Evolutionary conservation across 2,797 vertebrate species (phyloP).

Genomic region (Coluber constrictor): DNA sequence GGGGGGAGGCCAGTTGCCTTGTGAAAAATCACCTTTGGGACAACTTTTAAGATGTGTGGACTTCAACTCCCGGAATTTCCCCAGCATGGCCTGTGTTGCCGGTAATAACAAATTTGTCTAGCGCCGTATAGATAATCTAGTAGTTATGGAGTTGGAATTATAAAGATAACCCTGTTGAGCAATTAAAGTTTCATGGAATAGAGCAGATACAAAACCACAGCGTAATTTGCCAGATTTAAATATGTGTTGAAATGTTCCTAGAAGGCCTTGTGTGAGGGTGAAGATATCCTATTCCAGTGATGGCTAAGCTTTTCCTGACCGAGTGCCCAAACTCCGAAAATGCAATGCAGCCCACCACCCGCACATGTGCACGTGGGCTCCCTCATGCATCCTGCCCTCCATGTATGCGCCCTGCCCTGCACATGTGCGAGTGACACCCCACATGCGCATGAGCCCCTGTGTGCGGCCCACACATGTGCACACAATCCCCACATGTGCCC

Average conservation of each 20-base stretch:
- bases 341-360: no score
- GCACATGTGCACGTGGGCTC: no score
- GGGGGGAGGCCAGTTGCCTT: neutral
- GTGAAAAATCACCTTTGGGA: neutral
- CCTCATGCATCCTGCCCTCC: no score
- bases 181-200: neutral
- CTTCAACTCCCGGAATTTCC: neutral
- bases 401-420: no score
- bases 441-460: no score
- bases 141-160: slow-evolving; percentile 24
- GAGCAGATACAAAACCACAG: neutral
- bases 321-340: no score
- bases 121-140: neutral
- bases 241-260: neutral
- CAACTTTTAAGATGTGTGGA: neutral
- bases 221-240: neutral
- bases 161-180: neutral
- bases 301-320: no score
- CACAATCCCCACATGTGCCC: no score
- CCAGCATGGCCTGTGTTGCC: no score
- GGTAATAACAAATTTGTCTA: slow-evolving; percentile 22
- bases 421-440: no score
- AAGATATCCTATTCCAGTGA: neutral
- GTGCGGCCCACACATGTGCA: no score
- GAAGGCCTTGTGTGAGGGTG: neutral